Evolutionary conservation across 2,888 invertebrate species (phyloP).

Genomic region (Eulithis testata): DNA sequence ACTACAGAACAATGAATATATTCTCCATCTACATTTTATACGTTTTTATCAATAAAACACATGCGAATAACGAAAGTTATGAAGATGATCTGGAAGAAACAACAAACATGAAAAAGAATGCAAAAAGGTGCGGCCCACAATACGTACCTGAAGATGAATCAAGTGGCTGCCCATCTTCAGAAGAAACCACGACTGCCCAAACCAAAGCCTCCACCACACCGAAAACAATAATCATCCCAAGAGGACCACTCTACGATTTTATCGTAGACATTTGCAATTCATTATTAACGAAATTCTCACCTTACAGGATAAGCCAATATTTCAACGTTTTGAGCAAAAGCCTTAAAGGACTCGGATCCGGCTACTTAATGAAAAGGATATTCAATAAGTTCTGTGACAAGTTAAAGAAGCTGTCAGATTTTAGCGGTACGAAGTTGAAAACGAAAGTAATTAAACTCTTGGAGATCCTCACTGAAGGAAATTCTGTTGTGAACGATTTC

Average conservation of each 20-base stretch:
- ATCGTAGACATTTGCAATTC: conserved; percentile 58
- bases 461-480: conserved; percentile 47
- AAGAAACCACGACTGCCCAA: conserved; percentile 23
- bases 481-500: conserved; percentile 52
- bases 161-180: conserved; percentile 19
- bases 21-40: conserved; percentile 8
- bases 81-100: background rate
- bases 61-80: background rate
- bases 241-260: conserved; percentile 62
- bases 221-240: conserved; percentile 40
- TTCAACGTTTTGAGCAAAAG: conserved; percentile 53
- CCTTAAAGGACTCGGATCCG: conserved; percentile 50
- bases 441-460: conserved; percentile 51
- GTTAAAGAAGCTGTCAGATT: conserved; percentile 49
- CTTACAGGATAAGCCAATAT: conserved; percentile 49
- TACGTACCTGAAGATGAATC: conserved; percentile 15
- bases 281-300: conserved; percentile 50
- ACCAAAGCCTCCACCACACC: conserved; percentile 28
- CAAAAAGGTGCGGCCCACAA: conserved; percentile 17
- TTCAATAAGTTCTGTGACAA: conserved; percentile 51
- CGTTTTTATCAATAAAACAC: background rate
- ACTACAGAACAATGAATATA: conserved; percentile 9
- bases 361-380: conserved; percentile 49
- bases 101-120: background rate
- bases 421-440: conserved; percentile 49